Evolutionary conservation across 2,888 invertebrate species (phyloP).

Genomic region (Orthonevra nobilis): DNA sequence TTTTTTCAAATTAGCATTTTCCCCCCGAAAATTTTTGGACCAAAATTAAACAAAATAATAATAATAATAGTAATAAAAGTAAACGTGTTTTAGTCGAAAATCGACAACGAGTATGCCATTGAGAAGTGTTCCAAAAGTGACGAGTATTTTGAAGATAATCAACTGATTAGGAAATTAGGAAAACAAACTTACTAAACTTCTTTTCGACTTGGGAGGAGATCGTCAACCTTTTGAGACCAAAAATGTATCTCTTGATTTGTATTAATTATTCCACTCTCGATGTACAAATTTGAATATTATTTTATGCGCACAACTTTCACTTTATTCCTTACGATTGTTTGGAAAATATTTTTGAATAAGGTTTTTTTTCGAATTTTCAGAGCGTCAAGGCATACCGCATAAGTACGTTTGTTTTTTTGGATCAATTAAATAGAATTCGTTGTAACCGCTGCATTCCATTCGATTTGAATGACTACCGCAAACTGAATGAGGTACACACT

Average conservation of each 20-base stretch:
- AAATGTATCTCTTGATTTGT: slow-evolving; percentile 2
- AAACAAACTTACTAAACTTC: slow-evolving; percentile 9
- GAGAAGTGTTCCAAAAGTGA: neutral
- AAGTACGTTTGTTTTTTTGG: no score
- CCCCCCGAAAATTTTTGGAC: no score
- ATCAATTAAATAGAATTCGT: no score
- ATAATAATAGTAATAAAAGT: no score
- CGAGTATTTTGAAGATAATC: no score
- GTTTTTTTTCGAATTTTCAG: neutral
- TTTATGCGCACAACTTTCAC: slow-evolving; percentile 20
- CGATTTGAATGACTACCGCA: slow-evolving; percentile 60
- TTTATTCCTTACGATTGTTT: neutral
- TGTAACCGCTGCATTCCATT: slow-evolving; percentile 46
- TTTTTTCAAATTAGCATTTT: no score
- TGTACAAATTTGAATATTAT: neutral
- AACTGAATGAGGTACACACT: slow-evolving; percentile 55
- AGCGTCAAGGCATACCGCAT: neutral
- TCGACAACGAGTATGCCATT: no score
- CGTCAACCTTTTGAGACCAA: slow-evolving; percentile 40
- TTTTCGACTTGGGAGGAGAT: slow-evolving; percentile 21
- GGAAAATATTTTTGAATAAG: neutral
- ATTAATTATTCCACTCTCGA: slow-evolving; percentile 3
- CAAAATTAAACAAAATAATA: no score
- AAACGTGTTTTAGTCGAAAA: neutral
- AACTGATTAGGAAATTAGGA: no score